Evolutionary conservation across 1,140 invertebrate genomes (phyloP).

Genomic region (Anadara kagoshimensis): DNA sequence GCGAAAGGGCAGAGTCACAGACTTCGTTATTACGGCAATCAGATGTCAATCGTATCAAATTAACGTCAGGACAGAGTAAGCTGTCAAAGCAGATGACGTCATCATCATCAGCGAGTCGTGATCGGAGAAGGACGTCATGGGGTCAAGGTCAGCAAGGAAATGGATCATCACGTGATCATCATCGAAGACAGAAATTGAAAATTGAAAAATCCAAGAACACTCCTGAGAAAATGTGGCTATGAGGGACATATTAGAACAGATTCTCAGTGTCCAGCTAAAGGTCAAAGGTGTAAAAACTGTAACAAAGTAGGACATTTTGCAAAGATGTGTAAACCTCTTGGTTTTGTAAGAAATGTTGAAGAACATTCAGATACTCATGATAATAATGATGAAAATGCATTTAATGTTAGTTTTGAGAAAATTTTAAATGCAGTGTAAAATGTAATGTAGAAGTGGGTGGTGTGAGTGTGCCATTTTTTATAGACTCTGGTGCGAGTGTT

Average conservation of each 20-base stretch:
- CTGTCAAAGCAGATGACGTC: too few relatives aligned
- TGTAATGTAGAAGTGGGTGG: constrained; percentile 27
- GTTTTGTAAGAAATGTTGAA: too few relatives aligned
- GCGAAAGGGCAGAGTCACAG: too few relatives aligned
- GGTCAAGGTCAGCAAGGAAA: too few relatives aligned
- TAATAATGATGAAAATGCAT: too few relatives aligned
- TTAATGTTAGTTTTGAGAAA: background rate
- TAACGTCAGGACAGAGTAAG: too few relatives aligned
- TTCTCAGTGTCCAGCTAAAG: background rate
- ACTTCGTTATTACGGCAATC: constrained; percentile 25
- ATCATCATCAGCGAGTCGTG: too few relatives aligned
- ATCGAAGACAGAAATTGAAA: background rate
- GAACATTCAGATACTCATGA: too few relatives aligned
- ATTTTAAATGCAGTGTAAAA: background rate
- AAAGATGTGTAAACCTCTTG: too few relatives aligned
- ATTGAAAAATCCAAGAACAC: background rate
- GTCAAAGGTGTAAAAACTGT: too few relatives aligned
- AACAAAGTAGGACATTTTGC: too few relatives aligned
- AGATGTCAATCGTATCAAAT: background rate
- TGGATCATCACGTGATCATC: background rate
- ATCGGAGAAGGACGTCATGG: too few relatives aligned
- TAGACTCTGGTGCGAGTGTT: constrained; percentile 36
- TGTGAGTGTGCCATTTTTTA: constrained; percentile 10
- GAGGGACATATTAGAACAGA: constrained; percentile 15
- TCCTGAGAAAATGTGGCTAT: constrained; percentile 1